Evolutionary conservation across 2,888 invertebrate genomes (phyloP).

Genomic region (Peribatodes rhomboidaria): DNA sequence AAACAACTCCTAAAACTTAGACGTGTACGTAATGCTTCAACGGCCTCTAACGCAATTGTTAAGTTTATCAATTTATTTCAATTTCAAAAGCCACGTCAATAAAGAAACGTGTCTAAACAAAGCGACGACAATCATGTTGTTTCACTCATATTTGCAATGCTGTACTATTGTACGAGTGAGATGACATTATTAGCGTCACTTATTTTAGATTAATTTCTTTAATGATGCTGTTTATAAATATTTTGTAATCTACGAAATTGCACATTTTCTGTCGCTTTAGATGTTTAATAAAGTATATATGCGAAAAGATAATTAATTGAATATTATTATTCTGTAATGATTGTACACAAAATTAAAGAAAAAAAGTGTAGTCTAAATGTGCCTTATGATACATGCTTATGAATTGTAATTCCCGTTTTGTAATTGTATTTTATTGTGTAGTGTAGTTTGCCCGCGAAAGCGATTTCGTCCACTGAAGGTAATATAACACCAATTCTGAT

Average conservation of each 20-base stretch:
- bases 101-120: too few species aligned
- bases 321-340: background rate
- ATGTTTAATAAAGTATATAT: background rate
- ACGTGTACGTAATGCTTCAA: background rate
- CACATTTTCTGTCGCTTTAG: background rate
- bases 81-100: too few species aligned
- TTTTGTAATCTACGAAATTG: background rate
- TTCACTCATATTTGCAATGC: too few species aligned
- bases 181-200: too few species aligned
- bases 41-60: too few species aligned
- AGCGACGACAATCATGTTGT: too few species aligned
- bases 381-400: slow-evolving; percentile 55
- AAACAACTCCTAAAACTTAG: background rate
- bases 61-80: too few species aligned
- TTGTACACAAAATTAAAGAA: background rate
- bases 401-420: slow-evolving; percentile 27
- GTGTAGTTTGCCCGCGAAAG: slow-evolving; percentile 70
- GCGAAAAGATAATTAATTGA: too few species aligned
- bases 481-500: slow-evolving; percentile 79
- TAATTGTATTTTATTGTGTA: slow-evolving; percentile 35
- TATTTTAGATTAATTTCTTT: too few species aligned
- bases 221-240: too few species aligned
- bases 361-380: slow-evolving; percentile 39
- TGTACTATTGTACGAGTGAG: too few species aligned
- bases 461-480: slow-evolving; percentile 84